Evolutionary conservation across 35 echinoderm and acorn worm species (phyloP).

Genomic region (Eucidaris tribuloides): DNA sequence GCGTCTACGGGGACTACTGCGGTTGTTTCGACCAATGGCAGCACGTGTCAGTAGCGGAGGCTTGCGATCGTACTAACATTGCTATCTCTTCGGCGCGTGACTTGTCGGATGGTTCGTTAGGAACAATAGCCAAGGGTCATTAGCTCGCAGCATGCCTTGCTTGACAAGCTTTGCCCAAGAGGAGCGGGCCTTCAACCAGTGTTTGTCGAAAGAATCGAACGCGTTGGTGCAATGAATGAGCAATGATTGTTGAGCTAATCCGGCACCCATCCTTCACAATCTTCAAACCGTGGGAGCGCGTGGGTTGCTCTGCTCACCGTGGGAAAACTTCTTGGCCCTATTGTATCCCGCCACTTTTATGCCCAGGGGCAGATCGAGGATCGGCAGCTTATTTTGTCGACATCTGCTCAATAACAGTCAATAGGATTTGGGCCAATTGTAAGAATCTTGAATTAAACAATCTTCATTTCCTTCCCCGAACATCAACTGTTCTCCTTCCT

Average conservation of each 20-base stretch:
- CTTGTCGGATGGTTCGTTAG: background rate
- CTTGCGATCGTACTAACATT: no score
- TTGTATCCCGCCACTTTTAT: background rate
- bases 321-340: constrained; percentile 4
- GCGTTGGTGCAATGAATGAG: background rate
- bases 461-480: no score
- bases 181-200: background rate
- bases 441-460: constrained; percentile 19
- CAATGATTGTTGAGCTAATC: constrained; percentile 14
- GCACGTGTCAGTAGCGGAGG: background rate
- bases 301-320: background rate
- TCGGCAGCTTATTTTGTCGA: background rate
- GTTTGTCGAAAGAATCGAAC: constrained; percentile 26
- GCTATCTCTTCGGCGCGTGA: constrained; percentile 27
- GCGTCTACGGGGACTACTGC: background rate
- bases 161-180: background rate
- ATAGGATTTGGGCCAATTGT: background rate
- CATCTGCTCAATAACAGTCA: constrained; percentile 30
- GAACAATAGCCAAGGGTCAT: constrained; percentile 10
- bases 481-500: no score
- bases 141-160: background rate
- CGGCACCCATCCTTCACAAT: background rate
- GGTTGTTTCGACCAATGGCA: background rate
- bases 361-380: constrained; percentile 8
- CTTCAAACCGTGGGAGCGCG: constrained; percentile 9